phyloP scores from a whole-genome alignment of 2,797 vertebrate genomes.

The Gypaetus barbatus region DNA sequence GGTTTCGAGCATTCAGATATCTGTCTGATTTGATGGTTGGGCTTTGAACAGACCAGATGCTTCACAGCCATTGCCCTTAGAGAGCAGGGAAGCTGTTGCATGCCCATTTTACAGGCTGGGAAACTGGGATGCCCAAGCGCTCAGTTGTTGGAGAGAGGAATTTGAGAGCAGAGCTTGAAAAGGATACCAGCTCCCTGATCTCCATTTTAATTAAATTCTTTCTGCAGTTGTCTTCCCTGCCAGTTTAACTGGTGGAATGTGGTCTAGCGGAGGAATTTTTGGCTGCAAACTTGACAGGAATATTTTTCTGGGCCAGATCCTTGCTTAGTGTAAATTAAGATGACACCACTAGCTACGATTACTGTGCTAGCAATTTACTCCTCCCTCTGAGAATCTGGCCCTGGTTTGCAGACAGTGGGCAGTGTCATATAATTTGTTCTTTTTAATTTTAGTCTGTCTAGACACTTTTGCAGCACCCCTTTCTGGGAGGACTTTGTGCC shows the following conservation, averaged over 20 bases:
- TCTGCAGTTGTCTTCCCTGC: slow-evolving; percentile 39
- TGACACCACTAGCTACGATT: background rate
- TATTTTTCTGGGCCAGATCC: slow-evolving; percentile 45
- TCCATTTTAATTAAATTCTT: slow-evolving; percentile 56
- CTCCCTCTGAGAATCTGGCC: slow-evolving; percentile 4
- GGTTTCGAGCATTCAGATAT: background rate
- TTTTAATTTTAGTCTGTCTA: slow-evolving; percentile 61
- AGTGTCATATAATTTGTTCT: slow-evolving; percentile 29
- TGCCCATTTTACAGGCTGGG: background rate
- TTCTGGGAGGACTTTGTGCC: background rate
- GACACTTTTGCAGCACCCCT: slow-evolving; percentile 36
- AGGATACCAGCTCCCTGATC: slow-evolving; percentile 4
- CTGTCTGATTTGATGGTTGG: background rate
- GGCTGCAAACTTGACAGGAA: slow-evolving; percentile 21
- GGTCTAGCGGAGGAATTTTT: slow-evolving; percentile 37
- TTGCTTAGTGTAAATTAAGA: slow-evolving; percentile 25
- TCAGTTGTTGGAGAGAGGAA: background rate
- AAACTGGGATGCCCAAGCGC: background rate
- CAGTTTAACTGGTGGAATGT: slow-evolving; percentile 28
- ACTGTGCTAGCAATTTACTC: background rate
- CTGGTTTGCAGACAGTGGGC: slow-evolving; percentile 40
- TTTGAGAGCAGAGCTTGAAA: background rate
- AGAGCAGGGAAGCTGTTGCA: background rate
- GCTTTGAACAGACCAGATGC: background rate
- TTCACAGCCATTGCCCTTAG: background rate